These are phyloP conservation scores for Anabacerthia variegaticeps DNA, from an alignment of 2,797 vertebrate genomes.

Conservation along the genomic window DNA sequence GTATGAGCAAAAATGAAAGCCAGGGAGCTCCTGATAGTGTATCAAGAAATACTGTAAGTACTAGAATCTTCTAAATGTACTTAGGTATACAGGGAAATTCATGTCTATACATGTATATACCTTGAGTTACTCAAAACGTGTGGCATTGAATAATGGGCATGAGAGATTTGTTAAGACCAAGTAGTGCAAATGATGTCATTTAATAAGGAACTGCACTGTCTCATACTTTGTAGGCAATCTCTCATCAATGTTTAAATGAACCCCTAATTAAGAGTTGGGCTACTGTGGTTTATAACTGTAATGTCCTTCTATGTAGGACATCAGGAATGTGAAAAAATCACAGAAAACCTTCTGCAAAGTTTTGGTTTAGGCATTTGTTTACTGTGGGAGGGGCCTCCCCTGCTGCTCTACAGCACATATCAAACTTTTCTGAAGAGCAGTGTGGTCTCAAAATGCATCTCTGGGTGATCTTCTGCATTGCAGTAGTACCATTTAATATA, in stretches of 20 bases:
- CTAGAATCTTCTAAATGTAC: not conserved
- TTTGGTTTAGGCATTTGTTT: not conserved
- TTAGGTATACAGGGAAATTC: not conserved
- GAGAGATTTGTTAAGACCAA: not conserved
- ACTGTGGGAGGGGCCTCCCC: not conserved
- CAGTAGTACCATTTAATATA: not conserved
- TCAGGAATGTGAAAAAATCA: not conserved
- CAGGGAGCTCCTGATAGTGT: not conserved
- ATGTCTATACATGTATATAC: not conserved
- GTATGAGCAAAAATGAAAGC: not conserved
- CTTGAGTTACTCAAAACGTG: not conserved
- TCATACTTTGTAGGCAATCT: not conserved
- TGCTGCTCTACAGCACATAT: accelerated
- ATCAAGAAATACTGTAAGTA: not conserved
- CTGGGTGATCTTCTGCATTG: not conserved
- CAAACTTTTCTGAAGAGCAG: not conserved
- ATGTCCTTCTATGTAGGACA: not conserved
- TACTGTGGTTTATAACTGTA: not conserved
- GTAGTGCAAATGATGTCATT: not conserved
- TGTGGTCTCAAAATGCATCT: not conserved
- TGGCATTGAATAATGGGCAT: not conserved
- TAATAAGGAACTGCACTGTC: not conserved
- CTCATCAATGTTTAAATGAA: not conserved
- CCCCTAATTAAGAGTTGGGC: not conserved
- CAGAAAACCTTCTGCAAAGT: not conserved